A percentile compares a stretch with the other conserved stretches of the same genome.
phyloP scores from a whole-genome alignment of 1,140 invertebrate genomes.

The Conopomorpha cramerella region DNA sequence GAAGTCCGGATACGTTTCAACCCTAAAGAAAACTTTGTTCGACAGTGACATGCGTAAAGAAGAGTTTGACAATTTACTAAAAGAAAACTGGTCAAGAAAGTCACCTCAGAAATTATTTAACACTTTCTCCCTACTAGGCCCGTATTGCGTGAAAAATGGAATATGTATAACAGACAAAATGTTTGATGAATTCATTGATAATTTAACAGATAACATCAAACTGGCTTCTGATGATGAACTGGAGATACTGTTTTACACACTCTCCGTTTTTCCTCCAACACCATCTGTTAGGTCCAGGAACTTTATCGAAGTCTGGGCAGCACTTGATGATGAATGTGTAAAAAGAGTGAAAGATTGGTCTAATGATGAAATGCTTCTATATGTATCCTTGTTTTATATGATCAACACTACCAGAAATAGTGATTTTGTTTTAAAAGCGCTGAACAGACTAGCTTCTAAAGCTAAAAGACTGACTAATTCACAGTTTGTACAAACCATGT shows the following conservation, averaged over 20 bases:
- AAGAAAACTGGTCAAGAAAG: constrained; percentile 23
- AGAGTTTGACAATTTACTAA: constrained; percentile 16
- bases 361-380: constrained; percentile 44
- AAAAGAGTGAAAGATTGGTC: constrained; percentile 37
- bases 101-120: constrained; percentile 25
- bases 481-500: constrained; percentile 61
- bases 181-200: constrained; percentile 48
- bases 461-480: constrained; percentile 43
- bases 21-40: constrained; percentile 8
- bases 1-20: constrained; percentile 30
- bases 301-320: constrained; percentile 61
- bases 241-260: constrained; percentile 32
- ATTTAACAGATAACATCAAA: constrained; percentile 46
- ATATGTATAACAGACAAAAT: constrained; percentile 37
- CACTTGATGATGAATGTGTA: constrained; percentile 60
- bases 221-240: constrained; percentile 49
- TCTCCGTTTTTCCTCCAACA: constrained; percentile 41
- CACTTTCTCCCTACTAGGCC: constrained; percentile 32
- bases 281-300: constrained; percentile 45
- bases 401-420: constrained; percentile 33
- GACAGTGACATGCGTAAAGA: constrained; percentile 4
- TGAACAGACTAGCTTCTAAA: constrained; percentile 56
- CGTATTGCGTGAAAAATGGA: constrained; percentile 35
- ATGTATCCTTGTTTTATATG: constrained; percentile 56
- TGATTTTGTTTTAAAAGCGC: constrained; percentile 43